Percentiles rank a stretch among this genome's conserved stretches.
Evolutionary conservation across 2,113 vertebrate species (phyloP).

Genomic region (Columba livia): DNA sequence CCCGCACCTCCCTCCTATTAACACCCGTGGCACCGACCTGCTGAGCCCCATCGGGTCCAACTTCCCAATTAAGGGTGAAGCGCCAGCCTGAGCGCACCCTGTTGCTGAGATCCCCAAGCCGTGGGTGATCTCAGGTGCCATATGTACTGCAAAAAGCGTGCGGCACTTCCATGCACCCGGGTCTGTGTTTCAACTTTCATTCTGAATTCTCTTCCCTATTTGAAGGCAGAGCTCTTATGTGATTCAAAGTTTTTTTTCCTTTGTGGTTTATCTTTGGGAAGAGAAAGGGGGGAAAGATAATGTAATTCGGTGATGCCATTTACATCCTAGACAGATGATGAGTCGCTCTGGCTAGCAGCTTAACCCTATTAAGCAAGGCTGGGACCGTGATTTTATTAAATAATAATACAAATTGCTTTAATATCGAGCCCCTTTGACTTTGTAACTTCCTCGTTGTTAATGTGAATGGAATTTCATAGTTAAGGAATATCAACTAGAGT

Average conservation of each 20-base stretch:
- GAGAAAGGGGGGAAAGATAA: not conserved
- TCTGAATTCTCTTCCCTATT: conserved; percentile 33
- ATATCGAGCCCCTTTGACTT: conserved; percentile 57
- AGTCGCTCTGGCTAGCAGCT: conserved; percentile 73
- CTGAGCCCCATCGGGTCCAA: not conserved
- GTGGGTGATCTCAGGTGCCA: conserved; percentile 60
- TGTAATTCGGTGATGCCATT: conserved; percentile 69
- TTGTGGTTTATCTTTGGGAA: conserved; percentile 49
- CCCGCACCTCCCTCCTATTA: not conserved
- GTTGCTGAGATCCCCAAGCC: not conserved
- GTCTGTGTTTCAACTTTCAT: not conserved
- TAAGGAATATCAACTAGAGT: conserved; percentile 25
- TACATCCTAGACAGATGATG: conserved; percentile 76
- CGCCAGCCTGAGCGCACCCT: conserved; percentile 7
- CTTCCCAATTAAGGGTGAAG: conserved; percentile 19
- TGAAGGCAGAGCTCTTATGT: conserved; percentile 51
- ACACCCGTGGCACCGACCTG: not conserved
- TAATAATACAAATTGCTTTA: conserved; percentile 72
- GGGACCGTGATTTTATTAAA: conserved; percentile 71
- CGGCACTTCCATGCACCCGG: not conserved
- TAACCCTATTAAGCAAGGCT: conserved; percentile 70
- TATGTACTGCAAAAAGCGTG: conserved; percentile 61
- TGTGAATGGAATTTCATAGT: conserved; percentile 41
- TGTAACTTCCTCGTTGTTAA: conserved; percentile 34
- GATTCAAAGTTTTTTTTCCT: conserved; percentile 23